These are phyloP conservation scores for Drosophila subpulchrella DNA, from an alignment of 1,140 invertebrate genomes.

Conservation along the genomic window DNA sequence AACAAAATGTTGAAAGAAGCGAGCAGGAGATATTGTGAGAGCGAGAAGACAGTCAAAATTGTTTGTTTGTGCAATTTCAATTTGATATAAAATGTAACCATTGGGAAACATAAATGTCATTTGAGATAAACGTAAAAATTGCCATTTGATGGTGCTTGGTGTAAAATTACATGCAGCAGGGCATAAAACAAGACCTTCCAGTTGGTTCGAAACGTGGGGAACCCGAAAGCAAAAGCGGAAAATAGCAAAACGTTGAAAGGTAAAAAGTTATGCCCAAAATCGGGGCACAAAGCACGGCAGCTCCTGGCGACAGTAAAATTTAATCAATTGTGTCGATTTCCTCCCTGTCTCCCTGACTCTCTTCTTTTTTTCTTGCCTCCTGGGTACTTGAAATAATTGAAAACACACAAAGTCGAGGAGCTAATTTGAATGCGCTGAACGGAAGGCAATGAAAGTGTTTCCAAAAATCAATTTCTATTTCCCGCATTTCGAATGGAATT, in stretches of 20 bases:
- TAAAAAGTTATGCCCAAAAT: conserved; percentile 30
- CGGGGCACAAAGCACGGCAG: conserved; percentile 51
- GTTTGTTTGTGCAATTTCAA: conserved; percentile 62
- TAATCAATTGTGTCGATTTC: conserved; percentile 70
- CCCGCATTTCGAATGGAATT: not conserved
- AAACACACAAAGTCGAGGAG: conserved; percentile 57
- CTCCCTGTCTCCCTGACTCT: conserved; percentile 15
- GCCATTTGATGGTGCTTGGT: conserved; percentile 65
- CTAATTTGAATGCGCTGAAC: conserved; percentile 46
- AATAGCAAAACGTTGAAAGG: conserved; percentile 23
- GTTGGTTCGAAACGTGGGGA: not conserved
- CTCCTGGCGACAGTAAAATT: conserved; percentile 73
- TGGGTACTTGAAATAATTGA: conserved; percentile 56
- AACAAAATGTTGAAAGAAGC: conserved; percentile 10
- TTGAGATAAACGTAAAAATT: conserved; percentile 80
- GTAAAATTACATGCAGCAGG: conserved; percentile 51
- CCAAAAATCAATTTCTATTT: conserved; percentile 41
- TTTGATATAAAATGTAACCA: conserved; percentile 78
- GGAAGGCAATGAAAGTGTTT: conserved; percentile 43
- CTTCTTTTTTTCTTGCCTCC: not conserved
- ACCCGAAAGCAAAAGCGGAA: conserved; percentile 16
- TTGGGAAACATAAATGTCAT: conserved; percentile 81
- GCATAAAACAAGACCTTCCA: conserved; percentile 33
- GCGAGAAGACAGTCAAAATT: conserved; percentile 19
- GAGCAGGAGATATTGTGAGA: conserved; percentile 14